Evolutionary conservation across 1,140 invertebrate species (phyloP), one percentile per base, ranked within the genome.

Genomic region (Neodiprion fabricii): DNA sequence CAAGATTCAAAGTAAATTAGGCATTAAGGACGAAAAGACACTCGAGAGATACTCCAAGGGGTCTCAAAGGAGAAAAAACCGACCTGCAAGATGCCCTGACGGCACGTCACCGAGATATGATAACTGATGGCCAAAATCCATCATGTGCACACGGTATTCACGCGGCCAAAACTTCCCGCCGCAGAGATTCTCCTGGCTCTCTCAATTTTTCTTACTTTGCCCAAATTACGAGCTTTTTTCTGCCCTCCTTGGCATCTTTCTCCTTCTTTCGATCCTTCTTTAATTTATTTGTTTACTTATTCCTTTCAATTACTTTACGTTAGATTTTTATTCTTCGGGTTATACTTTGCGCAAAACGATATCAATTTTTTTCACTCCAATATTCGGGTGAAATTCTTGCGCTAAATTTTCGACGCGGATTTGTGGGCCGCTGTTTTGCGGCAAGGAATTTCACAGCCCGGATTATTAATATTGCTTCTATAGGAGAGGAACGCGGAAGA

Each of bases 61-160:
- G 11, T 9, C 53, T 61, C 53, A 12, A 61, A 61, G 53, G n/a
- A 17, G n/a, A 61, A 61, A 61, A 17, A 17, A 61, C 53, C 53
- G 53, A 61, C 11, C 28, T 40, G n/a, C 53, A 40, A 61, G 53
- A 17, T 61, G 11, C 11, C 53, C 53, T 17, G 53, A 40, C 53
- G 53, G 53, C n/a, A 17, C 53, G 53, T 61, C 53, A 61, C 53
- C 11, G 11, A 61, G 53, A 61, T 61, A 61, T 61, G 53, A 61
- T 61, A 61, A 61, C 53, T 61, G 53, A 61, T 61, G 53, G n/a
- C 53, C 53, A 17, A 61, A 61, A 61, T 61, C 53, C 53, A 9
- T 61, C 53, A 61, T 61, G 53, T 17, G 53, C 53, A 61, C 53
- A 17, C 53, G 53, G 28, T 12, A 61, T 9, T 40, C 28, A 40